These are phyloP conservation scores for Himalopsyche japonica DNA, from an alignment of 2,888 invertebrate species.

Conservation along the genomic window DNA sequence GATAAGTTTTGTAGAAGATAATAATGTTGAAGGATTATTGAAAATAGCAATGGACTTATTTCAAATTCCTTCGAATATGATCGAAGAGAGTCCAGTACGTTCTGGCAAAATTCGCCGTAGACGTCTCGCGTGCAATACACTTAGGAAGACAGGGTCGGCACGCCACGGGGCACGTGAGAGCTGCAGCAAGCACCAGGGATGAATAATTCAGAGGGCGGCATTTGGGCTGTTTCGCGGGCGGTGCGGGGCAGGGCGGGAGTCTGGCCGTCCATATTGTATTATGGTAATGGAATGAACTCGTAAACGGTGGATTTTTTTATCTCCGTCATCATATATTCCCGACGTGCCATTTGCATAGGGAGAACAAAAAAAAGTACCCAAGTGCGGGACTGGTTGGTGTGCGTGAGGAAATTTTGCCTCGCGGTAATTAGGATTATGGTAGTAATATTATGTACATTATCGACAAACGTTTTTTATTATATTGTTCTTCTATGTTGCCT, in stretches of 20 bases:
- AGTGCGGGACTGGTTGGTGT: neutral
- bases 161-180: constrained; percentile 30
- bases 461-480: too few relatives aligned
- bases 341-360: constrained; percentile 29
- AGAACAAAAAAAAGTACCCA: constrained; percentile 7
- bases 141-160: constrained; percentile 19
- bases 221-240: constrained; percentile 18
- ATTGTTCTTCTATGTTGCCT: too few relatives aligned
- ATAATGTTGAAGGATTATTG: too few relatives aligned
- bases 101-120: too few relatives aligned
- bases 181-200: constrained; percentile 33
- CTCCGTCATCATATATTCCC: constrained; percentile 27
- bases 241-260: constrained; percentile 43
- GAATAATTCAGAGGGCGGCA: constrained; percentile 33
- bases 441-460: neutral
- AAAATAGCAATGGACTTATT: neutral
- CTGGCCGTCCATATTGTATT: constrained; percentile 53
- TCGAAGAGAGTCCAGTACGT: neutral
- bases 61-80: neutral
- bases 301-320: constrained; percentile 39
- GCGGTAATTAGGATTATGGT: neutral
- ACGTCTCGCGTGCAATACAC: constrained; percentile 30
- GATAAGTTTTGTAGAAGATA: too few relatives aligned
- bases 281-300: constrained; percentile 41
- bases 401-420: neutral